A percentile compares a stretch with the other conserved stretches of the same genome.
Conservation (phyloP, 2,888 invertebrate genomes). For the Sturmia bella region DNA sequence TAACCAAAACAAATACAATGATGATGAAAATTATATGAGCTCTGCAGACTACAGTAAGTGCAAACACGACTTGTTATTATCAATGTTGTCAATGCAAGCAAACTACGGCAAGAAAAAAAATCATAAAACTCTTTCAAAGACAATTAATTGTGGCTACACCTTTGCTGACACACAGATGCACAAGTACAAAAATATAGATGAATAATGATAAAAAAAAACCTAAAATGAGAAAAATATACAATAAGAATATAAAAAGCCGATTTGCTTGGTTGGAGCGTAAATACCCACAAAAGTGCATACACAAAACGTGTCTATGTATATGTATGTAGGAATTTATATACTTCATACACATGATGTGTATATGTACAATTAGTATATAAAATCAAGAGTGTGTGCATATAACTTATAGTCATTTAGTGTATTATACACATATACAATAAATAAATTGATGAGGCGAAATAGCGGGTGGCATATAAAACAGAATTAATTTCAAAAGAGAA, state of each 20-base stretch:
- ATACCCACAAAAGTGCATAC: constrained; percentile 25
- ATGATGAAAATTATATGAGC: constrained; percentile 70
- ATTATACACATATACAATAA: background rate
- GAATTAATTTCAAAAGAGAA: background rate
- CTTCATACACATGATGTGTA: background rate
- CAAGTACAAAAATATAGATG: background rate
- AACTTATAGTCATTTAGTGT: no score
- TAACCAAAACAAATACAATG: constrained; percentile 79
- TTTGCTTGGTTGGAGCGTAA: constrained; percentile 45
- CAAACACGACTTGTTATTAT: constrained; percentile 18
- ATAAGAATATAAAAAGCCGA: constrained; percentile 17
- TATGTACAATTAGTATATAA: background rate
- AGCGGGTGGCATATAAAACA: constrained; percentile 51
- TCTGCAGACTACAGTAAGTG: constrained; percentile 18
- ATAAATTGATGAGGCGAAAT: constrained; percentile 32
- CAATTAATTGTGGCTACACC: constrained; percentile 45
- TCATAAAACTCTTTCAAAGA: constrained; percentile 25
- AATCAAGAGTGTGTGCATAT: background rate
- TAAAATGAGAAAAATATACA: constrained; percentile 8
- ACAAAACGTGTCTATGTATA: no score
- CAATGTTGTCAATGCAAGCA: constrained; percentile 59
- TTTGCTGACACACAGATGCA: background rate
- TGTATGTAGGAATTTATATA: no score
- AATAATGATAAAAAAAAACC: constrained; percentile 38
- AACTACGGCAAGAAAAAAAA: constrained; percentile 23